Conservation (phyloP, 2,888 invertebrate species). For the Girardia tigrina region DNA sequence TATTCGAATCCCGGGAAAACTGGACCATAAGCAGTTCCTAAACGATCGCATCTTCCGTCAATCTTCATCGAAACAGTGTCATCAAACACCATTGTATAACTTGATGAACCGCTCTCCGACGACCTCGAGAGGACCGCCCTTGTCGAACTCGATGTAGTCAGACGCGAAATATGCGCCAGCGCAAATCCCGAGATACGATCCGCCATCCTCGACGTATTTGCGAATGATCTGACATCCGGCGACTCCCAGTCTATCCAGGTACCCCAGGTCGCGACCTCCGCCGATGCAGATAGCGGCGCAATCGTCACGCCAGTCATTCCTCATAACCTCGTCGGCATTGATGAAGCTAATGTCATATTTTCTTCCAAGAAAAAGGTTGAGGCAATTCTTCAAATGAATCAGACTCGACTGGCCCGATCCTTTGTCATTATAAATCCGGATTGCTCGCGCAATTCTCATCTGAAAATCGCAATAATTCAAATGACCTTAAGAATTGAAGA, state of each 20-base stretch:
- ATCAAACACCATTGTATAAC: slow-evolving; percentile 31
- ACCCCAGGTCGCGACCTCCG: not conserved
- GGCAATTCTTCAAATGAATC: not conserved
- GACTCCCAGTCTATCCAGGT: not conserved
- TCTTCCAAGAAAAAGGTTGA: not conserved
- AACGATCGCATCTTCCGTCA: no score
- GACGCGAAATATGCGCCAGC: slow-evolving; percentile 37
- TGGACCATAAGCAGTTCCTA: slow-evolving; percentile 40
- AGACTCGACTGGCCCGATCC: not conserved
- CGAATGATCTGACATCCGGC: not conserved
- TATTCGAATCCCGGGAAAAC: slow-evolving; percentile 42
- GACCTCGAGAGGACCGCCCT: slow-evolving; percentile 28
- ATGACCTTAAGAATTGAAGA: no score
- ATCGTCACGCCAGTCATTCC: not conserved
- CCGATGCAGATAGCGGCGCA: not conserved
- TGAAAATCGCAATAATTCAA: no score
- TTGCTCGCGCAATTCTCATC: no score
- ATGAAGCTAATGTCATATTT: not conserved
- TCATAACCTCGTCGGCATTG: not conserved
- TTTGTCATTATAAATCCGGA: not conserved
- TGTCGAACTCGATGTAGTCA: slow-evolving; percentile 35
- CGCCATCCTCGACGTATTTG: not conserved
- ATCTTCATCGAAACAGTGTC: not conserved
- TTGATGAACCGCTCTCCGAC: slow-evolving; percentile 26
- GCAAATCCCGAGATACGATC: slow-evolving; percentile 35